phyloP scores from a whole-genome alignment of 2,113 vertebrate species.

The Columbina picui region DNA sequence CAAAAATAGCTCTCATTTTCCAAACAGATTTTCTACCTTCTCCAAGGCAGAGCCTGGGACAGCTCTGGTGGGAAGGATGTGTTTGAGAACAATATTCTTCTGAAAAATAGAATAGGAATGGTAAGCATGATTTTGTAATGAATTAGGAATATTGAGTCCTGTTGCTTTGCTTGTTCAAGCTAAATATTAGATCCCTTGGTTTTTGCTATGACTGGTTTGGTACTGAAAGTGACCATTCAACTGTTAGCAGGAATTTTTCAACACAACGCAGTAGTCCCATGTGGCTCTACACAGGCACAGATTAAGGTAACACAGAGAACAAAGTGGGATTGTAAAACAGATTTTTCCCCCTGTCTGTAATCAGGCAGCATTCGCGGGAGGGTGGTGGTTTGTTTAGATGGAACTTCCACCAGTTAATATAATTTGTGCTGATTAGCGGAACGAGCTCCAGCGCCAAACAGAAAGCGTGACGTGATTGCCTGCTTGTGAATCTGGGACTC shows the following conservation, averaged over 20 bases:
- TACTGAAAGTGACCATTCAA: background rate
- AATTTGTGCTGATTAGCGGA: background rate
- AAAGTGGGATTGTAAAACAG: background rate
- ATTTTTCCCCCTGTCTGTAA: background rate
- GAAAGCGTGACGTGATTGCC: background rate
- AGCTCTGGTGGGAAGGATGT: background rate
- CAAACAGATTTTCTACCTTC: background rate
- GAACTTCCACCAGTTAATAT: background rate
- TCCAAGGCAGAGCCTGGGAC: background rate
- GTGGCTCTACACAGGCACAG: background rate
- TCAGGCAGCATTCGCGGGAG: background rate
- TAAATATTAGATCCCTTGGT: background rate
- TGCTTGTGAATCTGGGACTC: background rate
- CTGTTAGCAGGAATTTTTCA: background rate
- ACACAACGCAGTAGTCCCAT: background rate
- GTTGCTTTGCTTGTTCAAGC: background rate
- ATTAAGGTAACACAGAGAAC: background rate
- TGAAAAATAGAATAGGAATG: background rate
- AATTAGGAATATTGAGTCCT: background rate
- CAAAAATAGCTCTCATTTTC: background rate
- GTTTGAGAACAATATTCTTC: background rate
- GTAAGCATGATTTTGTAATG: background rate
- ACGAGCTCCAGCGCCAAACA: background rate
- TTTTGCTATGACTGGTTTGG: background rate
- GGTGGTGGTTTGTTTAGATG: background rate